Base-by-base conservation (phyloP, 2,888 invertebrate genomes). In the Iselma pallidipennis region DNA sequence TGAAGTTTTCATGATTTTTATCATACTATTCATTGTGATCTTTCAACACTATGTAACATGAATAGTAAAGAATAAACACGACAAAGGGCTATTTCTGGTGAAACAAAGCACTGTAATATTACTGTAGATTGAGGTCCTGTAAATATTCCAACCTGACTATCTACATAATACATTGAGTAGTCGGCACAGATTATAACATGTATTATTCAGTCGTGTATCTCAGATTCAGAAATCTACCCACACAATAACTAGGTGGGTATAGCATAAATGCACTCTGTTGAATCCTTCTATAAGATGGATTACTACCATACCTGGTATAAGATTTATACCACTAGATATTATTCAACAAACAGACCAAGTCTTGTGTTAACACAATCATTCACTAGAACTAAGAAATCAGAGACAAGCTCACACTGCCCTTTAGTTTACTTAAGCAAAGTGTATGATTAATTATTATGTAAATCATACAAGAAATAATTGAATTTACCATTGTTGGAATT, bases 101-200 rank as follows among this genome's bases (percentile, higher is more conserved):
- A 25, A 25, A 3, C 3, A 25, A 25, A 25, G 6, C 25, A 4
- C 4, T 37, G 51, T 29, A 37, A 60, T 45, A 23, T 28, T 23
- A 42, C 55, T 31, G 42, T 26, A 50, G 25, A 51, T 45, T 37
- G 42, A 57, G 33, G 28, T 48, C 51, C 55, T 21, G 52, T 63
- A 56, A 69, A 72, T 71, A 67, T 72, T 71, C 69, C 66, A 70
- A 63, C 59, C 58, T 59, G 62, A 61, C 62, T 70, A 70, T 23
- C 68, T 72, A 66, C 71, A 73, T 74, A 73, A 72, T 72, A 69
- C 70, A 72, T 63, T 55, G 63, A 65, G 63, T 71, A 67, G 69
- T 71, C 68, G 66, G 65, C 66, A 66, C 65, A 69, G 74, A 74
- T 71, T 74, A 73, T 72, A 70, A 66, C 68, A 74, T 74, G 74